These are phyloP conservation scores for Cacatua alba DNA, from an alignment of 2,113 vertebrate species.

Conservation along the genomic window DNA sequence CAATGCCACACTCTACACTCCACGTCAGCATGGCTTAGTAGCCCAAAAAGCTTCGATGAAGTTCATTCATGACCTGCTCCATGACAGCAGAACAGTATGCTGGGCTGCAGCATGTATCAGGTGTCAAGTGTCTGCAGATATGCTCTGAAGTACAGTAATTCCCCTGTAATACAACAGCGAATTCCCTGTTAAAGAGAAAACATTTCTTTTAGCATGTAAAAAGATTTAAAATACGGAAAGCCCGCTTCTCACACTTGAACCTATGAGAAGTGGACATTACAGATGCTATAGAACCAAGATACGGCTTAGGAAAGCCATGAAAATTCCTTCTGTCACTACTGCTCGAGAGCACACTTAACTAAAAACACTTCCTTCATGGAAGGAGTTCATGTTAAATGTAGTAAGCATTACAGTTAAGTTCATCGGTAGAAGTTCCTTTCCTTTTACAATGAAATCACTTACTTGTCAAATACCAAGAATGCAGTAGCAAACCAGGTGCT, in stretches of 20 bases:
- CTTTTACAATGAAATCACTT: not conserved
- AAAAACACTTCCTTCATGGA: not conserved
- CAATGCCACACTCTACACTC: rapidly evolving
- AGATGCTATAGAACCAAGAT: not conserved
- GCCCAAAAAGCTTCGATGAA: not conserved
- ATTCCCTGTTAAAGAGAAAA: not conserved
- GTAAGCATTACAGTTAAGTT: not conserved
- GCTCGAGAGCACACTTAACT: not conserved
- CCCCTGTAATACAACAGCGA: not conserved
- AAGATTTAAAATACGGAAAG: not conserved
- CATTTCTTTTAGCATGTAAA: rapidly evolving
- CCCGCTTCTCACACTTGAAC: not conserved
- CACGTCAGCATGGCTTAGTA: rapidly evolving
- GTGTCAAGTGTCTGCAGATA: not conserved
- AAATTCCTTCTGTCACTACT: not conserved
- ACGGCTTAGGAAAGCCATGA: not conserved
- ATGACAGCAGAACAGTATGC: not conserved
- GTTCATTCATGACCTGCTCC: not conserved
- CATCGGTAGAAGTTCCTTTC: not conserved
- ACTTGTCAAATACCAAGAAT: not conserved
- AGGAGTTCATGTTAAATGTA: not conserved
- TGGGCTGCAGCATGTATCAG: not conserved
- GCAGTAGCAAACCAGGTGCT: not conserved
- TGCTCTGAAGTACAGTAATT: not conserved
- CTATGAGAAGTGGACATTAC: not conserved